Evolutionary conservation across 2,113 vertebrate genomes (phyloP).

Genomic region (Acanthochromis polyacanthus): DNA sequence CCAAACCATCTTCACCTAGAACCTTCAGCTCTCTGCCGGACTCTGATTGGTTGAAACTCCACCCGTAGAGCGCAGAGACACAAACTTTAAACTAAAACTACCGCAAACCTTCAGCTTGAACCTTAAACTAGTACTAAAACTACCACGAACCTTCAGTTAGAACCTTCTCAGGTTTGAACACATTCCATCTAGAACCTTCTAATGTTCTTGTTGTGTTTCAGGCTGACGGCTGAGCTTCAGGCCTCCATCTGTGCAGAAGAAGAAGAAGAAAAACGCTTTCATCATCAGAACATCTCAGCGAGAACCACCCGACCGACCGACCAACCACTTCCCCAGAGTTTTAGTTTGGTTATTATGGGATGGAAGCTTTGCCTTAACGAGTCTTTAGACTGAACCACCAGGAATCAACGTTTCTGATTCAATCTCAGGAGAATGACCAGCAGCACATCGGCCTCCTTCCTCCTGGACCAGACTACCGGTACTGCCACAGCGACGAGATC

Average conservation of each 20-base stretch:
- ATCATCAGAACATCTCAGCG: slow-evolving; percentile 71
- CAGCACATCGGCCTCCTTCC: slow-evolving; percentile 52
- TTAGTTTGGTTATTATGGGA: slow-evolving; percentile 59
- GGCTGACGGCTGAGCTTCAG: slow-evolving; percentile 85
- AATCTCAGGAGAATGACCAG: slow-evolving; percentile 76
- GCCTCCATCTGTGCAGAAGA: slow-evolving; percentile 80
- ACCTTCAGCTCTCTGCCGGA: too few relatives aligned
- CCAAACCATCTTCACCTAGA: too few relatives aligned
- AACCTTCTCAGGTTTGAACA: too few relatives aligned
- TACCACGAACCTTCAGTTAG: too few relatives aligned
- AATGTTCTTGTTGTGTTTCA: slow-evolving; percentile 41
- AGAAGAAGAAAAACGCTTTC: slow-evolving; percentile 49
- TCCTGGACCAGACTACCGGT: neutral
- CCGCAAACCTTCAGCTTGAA: too few relatives aligned
- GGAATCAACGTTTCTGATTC: slow-evolving; percentile 14
- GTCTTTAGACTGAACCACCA: slow-evolving; percentile 76
- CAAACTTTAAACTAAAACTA: too few relatives aligned
- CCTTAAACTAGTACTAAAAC: too few relatives aligned
- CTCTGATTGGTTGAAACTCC: too few relatives aligned
- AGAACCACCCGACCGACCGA: neutral
- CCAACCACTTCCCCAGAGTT: too few relatives aligned
- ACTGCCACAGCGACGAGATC: too few relatives aligned
- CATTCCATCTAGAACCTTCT: too few relatives aligned
- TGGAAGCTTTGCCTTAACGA: slow-evolving; percentile 90
- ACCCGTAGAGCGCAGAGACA: too few relatives aligned